Base-by-base conservation (phyloP, 2,113 vertebrate genomes). In the Planiliza haematocheilus region DNA sequence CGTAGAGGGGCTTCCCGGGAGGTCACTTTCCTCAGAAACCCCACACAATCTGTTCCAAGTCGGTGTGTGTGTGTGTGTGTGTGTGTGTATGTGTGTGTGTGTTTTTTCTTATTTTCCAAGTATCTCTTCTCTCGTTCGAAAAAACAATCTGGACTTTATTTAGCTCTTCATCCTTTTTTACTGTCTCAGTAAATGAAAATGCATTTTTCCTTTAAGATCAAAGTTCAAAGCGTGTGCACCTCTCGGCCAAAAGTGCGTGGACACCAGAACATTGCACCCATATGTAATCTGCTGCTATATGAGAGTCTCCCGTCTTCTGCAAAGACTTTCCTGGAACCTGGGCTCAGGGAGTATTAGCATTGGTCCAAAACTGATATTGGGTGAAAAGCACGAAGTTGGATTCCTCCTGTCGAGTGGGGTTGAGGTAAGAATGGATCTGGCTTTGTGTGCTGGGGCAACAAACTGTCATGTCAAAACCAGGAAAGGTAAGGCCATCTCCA, bases 111-210 rank as follows among this genome's bases (percentile, higher is more conserved):
- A 52, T 76, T 46, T 43, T 37, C n/a, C 14, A 18, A 70, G 48
- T 45, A 37, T 60, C 6, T 10, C 13, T 62, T 45, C 4, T n/a
- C 9, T 17, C 20, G 18, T 53, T 58, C 37, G 51, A 50, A 58
- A 75, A 69, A 17, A 57, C 39, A 76, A 56, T 58, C 71, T 80
- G 56, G 50, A 42, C 56, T 50, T 39, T 38, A 64, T 82, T 64
- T 59, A 45, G 39, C 65, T 36, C n/a, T 63, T 60, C 13, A 6
- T 42, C 46, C 18, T 62, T 30, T 39, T 3, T 39, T 61, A 18
- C 11, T 49, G 11, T 20, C 16, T n/a, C 12, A n/a, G 12, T 41
- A 24, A 49, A 20, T 3, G 17, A 70, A 42, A 61, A 51, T 36
- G 37, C 2, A 8, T 39, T 10, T 53, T 16, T 38, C 9, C 36